Evolutionary conservation across 2,113 vertebrate genomes (phyloP).

Genomic region (Platysternon megacephalum): DNA sequence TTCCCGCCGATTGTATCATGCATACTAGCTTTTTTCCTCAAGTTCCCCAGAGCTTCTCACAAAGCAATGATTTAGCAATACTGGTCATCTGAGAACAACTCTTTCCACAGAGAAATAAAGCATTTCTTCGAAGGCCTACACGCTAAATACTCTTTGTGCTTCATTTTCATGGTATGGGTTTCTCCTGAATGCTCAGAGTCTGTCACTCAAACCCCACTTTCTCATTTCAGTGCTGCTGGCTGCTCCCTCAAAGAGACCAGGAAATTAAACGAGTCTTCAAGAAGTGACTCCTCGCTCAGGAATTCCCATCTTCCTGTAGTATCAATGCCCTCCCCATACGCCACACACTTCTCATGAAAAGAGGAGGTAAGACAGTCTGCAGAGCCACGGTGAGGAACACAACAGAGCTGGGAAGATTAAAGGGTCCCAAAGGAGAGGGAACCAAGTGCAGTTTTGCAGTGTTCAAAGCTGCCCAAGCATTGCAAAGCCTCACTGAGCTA

Average conservation of each 20-base stretch:
- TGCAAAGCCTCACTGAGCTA: not conserved
- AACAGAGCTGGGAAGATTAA: not conserved
- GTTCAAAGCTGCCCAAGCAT: not conserved
- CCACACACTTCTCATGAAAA: not conserved
- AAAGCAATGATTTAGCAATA: not conserved
- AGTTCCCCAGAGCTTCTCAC: not conserved
- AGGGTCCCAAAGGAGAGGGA: not conserved
- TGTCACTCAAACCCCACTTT: not conserved
- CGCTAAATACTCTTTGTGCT: not conserved
- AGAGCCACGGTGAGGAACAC: not conserved
- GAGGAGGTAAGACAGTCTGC: not conserved
- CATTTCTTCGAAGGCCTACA: not conserved
- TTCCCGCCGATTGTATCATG: rapidly evolving
- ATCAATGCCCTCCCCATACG: not conserved
- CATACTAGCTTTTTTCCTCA: not conserved
- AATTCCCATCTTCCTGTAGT: not conserved
- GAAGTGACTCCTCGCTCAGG: not conserved
- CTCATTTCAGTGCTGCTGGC: not conserved
- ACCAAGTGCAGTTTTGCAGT: not conserved
- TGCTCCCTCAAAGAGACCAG: not conserved
- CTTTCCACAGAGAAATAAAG: not conserved
- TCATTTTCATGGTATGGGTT: not conserved
- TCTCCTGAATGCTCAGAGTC: not conserved
- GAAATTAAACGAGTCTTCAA: not conserved
- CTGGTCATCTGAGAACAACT: not conserved